Evolutionary conservation across 1,140 invertebrate genomes (phyloP).

Genomic region (Heliothis subflexa): DNA sequence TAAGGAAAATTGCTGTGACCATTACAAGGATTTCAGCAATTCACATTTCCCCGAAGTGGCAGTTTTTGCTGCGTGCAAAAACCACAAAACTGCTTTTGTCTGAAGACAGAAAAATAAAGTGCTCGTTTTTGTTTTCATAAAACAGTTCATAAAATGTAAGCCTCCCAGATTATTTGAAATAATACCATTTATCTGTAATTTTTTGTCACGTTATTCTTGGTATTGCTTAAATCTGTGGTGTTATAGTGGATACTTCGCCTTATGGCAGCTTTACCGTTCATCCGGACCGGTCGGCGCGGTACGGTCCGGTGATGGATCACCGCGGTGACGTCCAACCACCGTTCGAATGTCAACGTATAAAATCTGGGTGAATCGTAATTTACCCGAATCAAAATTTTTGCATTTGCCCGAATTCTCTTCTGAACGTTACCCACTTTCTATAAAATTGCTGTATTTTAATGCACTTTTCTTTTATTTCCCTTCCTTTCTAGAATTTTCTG

Average conservation of each 20-base stretch:
- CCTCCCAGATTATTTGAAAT: background rate
- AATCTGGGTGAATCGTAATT: conserved; percentile 48
- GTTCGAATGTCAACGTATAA: conserved; percentile 51
- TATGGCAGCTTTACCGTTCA: conserved; percentile 59
- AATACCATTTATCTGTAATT: background rate
- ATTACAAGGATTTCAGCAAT: too few relatives aligned
- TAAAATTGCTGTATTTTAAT: background rate
- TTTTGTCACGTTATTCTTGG: conserved; percentile 18
- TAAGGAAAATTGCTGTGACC: too few relatives aligned
- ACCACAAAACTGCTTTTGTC: too few relatives aligned
- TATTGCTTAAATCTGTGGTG: conserved; percentile 8
- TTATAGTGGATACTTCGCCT: conserved; percentile 29
- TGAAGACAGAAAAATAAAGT: background rate
- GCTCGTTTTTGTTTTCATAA: background rate
- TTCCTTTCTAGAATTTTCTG: too few relatives aligned
- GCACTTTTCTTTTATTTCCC: background rate
- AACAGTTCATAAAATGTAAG: background rate
- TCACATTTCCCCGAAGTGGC: too few relatives aligned
- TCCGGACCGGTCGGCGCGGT: conserved; percentile 49
- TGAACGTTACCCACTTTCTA: background rate
- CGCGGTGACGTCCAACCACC: conserved; percentile 58
- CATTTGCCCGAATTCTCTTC: conserved; percentile 43
- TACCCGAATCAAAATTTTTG: conserved; percentile 46
- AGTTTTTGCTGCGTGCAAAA: too few relatives aligned
- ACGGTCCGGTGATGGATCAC: conserved; percentile 61